Conservation (phyloP, 2,797 vertebrate species). For the Craterocephalus amniculus region DNA sequence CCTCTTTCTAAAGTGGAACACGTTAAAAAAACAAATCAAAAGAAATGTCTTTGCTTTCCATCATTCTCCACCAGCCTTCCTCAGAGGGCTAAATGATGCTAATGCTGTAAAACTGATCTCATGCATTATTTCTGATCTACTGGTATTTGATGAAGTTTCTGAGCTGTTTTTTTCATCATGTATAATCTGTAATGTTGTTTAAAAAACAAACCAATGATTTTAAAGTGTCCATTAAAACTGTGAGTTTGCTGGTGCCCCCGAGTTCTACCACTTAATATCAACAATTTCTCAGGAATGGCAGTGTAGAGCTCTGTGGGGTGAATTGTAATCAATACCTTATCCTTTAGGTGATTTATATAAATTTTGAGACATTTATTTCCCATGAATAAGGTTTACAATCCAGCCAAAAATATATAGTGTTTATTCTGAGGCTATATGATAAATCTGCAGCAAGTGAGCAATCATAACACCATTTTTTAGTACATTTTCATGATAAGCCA, state of each 20-base stretch:
- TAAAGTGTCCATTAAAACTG: too few relatives aligned
- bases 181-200: neutral
- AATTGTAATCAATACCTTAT: too few relatives aligned
- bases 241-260: too few relatives aligned
- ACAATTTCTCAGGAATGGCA: too few relatives aligned
- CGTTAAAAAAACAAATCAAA: conserved; percentile 2
- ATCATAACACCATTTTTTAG: neutral
- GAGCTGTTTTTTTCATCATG: neutral
- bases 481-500: neutral
- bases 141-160: conserved; percentile 22
- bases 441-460: neutral
- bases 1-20: conserved; percentile 6
- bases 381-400: neutral
- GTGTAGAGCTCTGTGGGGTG: too few relatives aligned
- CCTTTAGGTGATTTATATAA: too few relatives aligned
- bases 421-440: neutral
- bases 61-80: conserved; percentile 1
- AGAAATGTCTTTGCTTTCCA: neutral
- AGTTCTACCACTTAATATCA: too few relatives aligned
- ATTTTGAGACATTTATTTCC: too few relatives aligned
- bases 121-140: conserved; percentile 22
- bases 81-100: conserved; percentile 28
- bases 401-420: neutral
- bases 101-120: conserved; percentile 18
- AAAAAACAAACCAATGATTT: too few relatives aligned